Percentiles rank a stretch among this genome's conserved stretches.
Conservation (phyloP, 2,888 invertebrate genomes). For the Aphidius colemani region DNA sequence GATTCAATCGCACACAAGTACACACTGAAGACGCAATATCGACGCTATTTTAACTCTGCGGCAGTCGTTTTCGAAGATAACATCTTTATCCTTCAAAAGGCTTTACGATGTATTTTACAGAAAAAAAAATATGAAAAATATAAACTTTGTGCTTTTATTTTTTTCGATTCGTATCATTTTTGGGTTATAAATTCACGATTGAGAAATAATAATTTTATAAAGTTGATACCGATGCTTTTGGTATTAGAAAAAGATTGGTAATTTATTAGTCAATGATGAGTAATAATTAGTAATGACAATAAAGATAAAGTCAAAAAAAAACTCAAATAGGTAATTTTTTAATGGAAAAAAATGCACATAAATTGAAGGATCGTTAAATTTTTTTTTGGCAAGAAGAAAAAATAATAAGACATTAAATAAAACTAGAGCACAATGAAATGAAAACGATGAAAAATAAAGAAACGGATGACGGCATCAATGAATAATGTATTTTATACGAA, state of each 20-base stretch:
- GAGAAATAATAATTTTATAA: no score
- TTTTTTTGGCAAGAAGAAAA: neutral
- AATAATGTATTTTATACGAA: slow-evolving; percentile 54
- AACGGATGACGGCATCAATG: slow-evolving; percentile 48
- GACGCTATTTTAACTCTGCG: slow-evolving; percentile 24
- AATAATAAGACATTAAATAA: slow-evolving; percentile 4
- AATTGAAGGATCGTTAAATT: neutral
- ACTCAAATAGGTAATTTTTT: no score
- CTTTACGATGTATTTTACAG: neutral
- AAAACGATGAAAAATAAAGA: slow-evolving; percentile 36
- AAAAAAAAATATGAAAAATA: neutral
- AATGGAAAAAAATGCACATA: no score
- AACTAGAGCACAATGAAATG: slow-evolving; percentile 15
- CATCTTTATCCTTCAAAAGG: slow-evolving; percentile 26
- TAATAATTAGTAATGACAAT: no score
- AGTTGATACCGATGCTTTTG: no score
- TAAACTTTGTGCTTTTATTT: neutral
- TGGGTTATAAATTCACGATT: slow-evolving; percentile 2
- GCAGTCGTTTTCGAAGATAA: slow-evolving; percentile 27
- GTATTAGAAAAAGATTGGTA: no score
- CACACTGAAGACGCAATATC: slow-evolving; percentile 21
- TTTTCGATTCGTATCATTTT: neutral
- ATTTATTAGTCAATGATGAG: no score
- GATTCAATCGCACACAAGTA: slow-evolving; percentile 24
- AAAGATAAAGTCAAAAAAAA: no score